A percentile compares a stretch with the other conserved stretches of the same genome.
Conservation (phyloP, 1,140 invertebrate genomes). For the Propsilocerus akamusi region DNA sequence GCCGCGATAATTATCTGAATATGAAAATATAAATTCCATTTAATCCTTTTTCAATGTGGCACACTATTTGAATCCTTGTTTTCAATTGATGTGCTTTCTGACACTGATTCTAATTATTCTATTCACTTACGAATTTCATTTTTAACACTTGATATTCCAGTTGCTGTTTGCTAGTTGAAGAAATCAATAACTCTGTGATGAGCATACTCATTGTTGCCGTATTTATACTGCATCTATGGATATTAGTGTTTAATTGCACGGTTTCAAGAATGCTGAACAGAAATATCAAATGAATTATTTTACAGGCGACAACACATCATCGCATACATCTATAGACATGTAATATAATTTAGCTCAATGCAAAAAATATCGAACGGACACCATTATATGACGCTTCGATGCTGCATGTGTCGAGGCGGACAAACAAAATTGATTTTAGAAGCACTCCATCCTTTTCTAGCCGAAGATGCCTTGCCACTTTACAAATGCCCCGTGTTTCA, state of each 20-base stretch:
- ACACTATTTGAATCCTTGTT: background rate
- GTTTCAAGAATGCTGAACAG: no score
- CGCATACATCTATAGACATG: no score
- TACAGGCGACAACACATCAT: no score
- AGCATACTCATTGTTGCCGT: background rate
- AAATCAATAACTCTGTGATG: background rate
- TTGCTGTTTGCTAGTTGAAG: background rate
- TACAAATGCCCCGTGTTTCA: no score
- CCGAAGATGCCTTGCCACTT: no score
- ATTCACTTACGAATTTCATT: background rate
- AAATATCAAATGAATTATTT: no score
- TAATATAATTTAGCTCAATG: no score
- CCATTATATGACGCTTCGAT: no score
- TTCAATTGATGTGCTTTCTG: background rate
- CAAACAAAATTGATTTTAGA: no score
- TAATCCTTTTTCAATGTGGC: background rate
- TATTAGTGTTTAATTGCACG: background rate
- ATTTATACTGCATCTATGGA: background rate
- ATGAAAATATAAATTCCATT: constrained; percentile 10
- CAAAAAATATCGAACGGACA: no score
- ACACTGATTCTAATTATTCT: background rate
- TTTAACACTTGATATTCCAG: background rate
- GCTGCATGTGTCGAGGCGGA: no score
- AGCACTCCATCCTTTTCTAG: no score
- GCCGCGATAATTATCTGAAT: constrained; percentile 16